These are phyloP conservation scores for Steinernema scapterisci DNA, from an alignment of 2,888 invertebrate species.

Conservation along the genomic window DNA sequence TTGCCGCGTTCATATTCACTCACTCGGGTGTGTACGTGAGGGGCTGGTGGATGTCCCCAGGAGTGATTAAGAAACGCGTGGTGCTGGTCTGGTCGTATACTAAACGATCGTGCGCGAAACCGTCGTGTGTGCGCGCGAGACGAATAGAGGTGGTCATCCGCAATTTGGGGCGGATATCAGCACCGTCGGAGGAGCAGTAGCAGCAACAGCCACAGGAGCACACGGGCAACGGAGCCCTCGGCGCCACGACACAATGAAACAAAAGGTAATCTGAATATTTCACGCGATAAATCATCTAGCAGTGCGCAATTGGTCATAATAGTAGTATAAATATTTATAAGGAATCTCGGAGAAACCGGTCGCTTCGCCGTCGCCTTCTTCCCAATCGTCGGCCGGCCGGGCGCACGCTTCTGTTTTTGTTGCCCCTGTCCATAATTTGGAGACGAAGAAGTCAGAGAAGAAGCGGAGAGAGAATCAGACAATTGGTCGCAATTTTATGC, in stretches of 20 bases:
- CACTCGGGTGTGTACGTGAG: background rate
- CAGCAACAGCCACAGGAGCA: too few relatives aligned
- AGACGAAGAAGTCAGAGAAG: background rate
- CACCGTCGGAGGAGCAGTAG: background rate
- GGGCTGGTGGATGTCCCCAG: background rate
- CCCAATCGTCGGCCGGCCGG: background rate
- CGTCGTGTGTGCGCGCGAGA: background rate
- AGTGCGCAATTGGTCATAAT: constrained; percentile 28
- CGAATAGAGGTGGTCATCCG: background rate
- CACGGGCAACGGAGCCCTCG: background rate
- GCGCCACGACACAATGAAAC: constrained; percentile 27
- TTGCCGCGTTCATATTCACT: background rate
- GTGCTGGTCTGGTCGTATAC: constrained; percentile 21
- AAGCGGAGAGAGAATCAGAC: background rate
- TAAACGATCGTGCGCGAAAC: constrained; percentile 13
- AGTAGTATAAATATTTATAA: constrained; percentile 30
- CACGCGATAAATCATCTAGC: constrained; percentile 31
- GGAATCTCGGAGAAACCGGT: constrained; percentile 20
- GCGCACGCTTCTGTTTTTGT: constrained; percentile 13
- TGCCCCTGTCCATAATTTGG: background rate
- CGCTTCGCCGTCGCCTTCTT: background rate
- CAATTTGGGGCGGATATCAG: constrained; percentile 32
- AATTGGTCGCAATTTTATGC: constrained; percentile 13
- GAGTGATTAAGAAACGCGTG: constrained; percentile 21
- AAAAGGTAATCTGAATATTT: constrained; percentile 26